Evolutionary conservation across 2,888 invertebrate genomes (phyloP), one percentile per base, ranked within the genome.

Genomic region (Troides aeacus): DNA sequence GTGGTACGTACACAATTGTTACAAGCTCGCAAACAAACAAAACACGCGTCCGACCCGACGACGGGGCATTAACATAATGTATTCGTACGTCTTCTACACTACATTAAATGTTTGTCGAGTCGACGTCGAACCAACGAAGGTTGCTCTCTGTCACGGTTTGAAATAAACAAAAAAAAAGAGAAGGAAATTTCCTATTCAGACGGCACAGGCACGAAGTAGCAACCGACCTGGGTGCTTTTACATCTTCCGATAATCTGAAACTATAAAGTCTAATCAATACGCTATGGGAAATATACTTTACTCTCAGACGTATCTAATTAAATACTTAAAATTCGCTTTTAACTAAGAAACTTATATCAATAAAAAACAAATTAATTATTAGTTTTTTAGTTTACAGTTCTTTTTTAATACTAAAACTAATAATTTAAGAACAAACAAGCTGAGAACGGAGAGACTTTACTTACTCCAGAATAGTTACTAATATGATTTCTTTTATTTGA

Each of bases 11-110:
- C 24, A 62, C 58, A 60, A 30, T 66, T 66, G 60, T 60, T 50
- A 62, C 46, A 56, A 63, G 59, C n/a, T 21, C 62, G 42, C 69
- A 69, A 68, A 69, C 65, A 72, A 65, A 69, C 69, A 67, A 72
- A 73, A 69, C 65, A 67, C 63, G 67, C 59, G 61, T 68, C 39
- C 10, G 12, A 15, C 36, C 36, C 23, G 21, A 30, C 42, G 30
- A 57, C 46, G 36, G 30, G 12, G 76, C 79, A 82, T 84, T 84
- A 82, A 75, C 81, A 80, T 82, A 84, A 79, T 78, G 77, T 76
- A 81, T 81, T 79, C 77, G 76, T 77, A 68, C 72, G 76, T 76
- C 74, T 74, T 42, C 66, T 70, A 63, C 68, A 66, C 68, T 74
- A 74, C 75, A 78, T 73, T 71, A 74, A 74, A 76, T 73, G 80